Conservation (phyloP, 2,888 invertebrate species). For the Dolichopus griseipennis region DNA sequence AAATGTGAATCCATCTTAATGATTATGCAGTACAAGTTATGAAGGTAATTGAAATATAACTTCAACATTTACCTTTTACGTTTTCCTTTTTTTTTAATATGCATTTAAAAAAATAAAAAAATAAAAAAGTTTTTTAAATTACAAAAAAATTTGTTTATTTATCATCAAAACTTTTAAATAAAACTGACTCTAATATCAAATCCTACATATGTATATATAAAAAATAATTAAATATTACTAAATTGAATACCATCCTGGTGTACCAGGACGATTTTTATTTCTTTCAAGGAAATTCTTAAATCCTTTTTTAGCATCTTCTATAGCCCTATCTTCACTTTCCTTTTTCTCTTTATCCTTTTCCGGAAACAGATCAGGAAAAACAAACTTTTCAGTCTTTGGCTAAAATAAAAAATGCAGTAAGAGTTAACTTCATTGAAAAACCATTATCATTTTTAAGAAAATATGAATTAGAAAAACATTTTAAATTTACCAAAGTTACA, state of each 20-base stretch:
- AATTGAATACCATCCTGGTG: slow-evolving; percentile 72
- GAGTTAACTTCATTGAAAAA: slow-evolving; percentile 1
- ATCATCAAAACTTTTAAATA: neutral
- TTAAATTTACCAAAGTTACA: slow-evolving; percentile 59
- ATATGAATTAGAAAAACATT: slow-evolving; percentile 2
- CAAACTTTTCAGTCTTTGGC: slow-evolving; percentile 63
- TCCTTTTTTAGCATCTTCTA: slow-evolving; percentile 54
- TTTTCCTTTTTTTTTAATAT: too few species aligned
- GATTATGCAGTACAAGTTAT: too few species aligned
- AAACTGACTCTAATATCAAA: neutral
- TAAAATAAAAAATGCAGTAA: slow-evolving; percentile 44
- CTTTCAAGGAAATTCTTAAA: slow-evolving; percentile 52
- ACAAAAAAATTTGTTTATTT: too few species aligned
- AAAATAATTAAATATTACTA: slow-evolving; percentile 38
- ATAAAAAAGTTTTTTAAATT: too few species aligned
- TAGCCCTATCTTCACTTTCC: slow-evolving; percentile 52
- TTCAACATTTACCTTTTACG: too few species aligned
- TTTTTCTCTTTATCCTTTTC: slow-evolving; percentile 42
- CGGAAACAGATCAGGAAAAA: slow-evolving; percentile 66
- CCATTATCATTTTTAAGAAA: neutral
- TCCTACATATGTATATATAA: neutral
- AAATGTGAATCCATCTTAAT: too few species aligned
- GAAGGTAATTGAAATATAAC: too few species aligned
- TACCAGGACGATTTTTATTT: slow-evolving; percentile 59
- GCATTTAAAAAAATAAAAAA: too few species aligned